Evolutionary conservation across 2,888 invertebrate genomes (phyloP), one percentile per base, ranked within the genome.

Genomic region (Ditula angustiorana): DNA sequence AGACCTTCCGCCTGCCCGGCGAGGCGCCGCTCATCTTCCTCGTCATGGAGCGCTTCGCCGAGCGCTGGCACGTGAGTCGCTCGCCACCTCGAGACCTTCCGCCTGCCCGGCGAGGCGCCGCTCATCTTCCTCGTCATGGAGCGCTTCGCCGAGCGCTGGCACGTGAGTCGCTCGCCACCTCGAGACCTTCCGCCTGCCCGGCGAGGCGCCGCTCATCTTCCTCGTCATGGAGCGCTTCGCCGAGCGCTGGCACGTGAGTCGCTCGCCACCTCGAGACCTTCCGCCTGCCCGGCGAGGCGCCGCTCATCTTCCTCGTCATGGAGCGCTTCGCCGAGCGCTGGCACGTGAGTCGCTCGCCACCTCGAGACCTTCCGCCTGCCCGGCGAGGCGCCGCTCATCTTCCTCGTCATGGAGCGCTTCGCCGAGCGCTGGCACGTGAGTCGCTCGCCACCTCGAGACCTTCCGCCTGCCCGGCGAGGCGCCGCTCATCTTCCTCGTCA

Each of bases 381-480:
- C 0, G 99, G 99, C 0, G 99, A 99, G 89, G 98, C 99, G 1
- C 99, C 99, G 0, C 95, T 99, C 24, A 99, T 99, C 74, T 97
- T 98, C 64, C 94, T 98, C 30, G 95, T 99, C 49, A 95, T 99
- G 93, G 99, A 99, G 87, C 96, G 98, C 81, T 99, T 99, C 86
- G 97, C 99, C 0, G 98, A 98, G 80, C 96, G 98, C 79, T n/a
- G n/a, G n/a, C n/a, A n/a, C n/a, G n/a, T n/a, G n/a, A n/a, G n/a
- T n/a, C n/a, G n/a, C n/a, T n/a, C n/a, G n/a, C 69, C 99, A 99
- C 89, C 92, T 99, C 74, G 99, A 99, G 91, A 96, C 99, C 0
- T 99, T 99, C 92, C 94, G 99, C 35, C 94, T 99, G 77, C 99
- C 99, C 0, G 99, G 99, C 0, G 99, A 99, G 89, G 98, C 99